phyloP scores from a whole-genome alignment of 2,113 vertebrate species.

The Ibidorhyncha struthersii region DNA sequence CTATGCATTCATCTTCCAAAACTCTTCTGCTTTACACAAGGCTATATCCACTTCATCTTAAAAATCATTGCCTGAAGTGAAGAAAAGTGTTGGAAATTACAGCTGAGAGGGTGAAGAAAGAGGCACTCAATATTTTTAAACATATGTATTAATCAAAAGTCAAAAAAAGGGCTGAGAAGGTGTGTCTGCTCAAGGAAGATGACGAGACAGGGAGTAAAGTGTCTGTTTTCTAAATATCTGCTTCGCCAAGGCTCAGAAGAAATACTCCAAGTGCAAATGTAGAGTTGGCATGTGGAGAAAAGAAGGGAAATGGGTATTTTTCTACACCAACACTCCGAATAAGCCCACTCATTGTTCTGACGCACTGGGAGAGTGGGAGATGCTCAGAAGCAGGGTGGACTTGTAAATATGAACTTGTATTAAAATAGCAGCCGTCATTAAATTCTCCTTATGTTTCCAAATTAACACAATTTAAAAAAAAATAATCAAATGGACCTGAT shows the following conservation, averaged over 20 bases:
- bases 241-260: background rate
- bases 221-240: background rate
- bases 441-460: background rate
- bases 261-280: background rate
- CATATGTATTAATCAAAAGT: background rate
- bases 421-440: slow-evolving; percentile 6
- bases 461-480: background rate
- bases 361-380: background rate
- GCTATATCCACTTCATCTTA: background rate
- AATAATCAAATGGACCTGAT: background rate
- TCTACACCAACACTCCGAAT: background rate
- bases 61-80: background rate
- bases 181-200: background rate
- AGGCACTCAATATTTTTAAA: background rate
- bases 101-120: background rate
- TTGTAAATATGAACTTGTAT: background rate
- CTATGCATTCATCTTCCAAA: background rate
- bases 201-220: background rate
- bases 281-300: background rate
- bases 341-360: slow-evolving; percentile 9
- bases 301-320: slow-evolving; percentile 17
- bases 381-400: background rate
- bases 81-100: background rate
- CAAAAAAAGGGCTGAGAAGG: background rate
- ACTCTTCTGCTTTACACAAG: background rate